Conservation (phyloP, 35 echinoderm and acorn worm species). For the Acanthaster planci region DNA sequence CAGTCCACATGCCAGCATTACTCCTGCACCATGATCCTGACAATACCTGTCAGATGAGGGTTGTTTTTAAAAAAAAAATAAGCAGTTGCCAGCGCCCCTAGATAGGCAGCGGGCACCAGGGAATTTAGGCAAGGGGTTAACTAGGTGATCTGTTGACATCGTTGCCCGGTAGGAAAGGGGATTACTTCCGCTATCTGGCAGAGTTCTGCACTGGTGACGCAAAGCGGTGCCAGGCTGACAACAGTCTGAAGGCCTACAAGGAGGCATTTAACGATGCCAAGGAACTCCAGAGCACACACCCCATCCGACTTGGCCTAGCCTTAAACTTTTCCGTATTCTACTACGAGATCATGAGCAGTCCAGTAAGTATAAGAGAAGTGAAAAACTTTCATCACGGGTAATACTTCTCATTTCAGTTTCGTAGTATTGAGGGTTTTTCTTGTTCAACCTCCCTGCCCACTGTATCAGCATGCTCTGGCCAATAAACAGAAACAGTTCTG, state of each 20-base stretch:
- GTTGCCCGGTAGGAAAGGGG: slow-evolving; percentile 64
- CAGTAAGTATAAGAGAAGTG: slow-evolving; percentile 41
- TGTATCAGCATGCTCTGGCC: too few relatives aligned
- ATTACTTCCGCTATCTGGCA: slow-evolving; percentile 81
- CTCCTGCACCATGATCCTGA: too few relatives aligned
- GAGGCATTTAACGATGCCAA: slow-evolving; percentile 31
- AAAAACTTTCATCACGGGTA: too few relatives aligned
- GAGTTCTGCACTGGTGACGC: slow-evolving; percentile 37
- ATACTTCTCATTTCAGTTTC: neutral
- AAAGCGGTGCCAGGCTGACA: slow-evolving; percentile 49
- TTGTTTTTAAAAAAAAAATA: too few relatives aligned
- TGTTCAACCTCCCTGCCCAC: too few relatives aligned
- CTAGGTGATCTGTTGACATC: neutral
- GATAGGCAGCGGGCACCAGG: too few relatives aligned
- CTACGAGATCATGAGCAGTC: slow-evolving; percentile 87
- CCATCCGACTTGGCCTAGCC: slow-evolving; percentile 74
- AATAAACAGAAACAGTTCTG: too few relatives aligned
- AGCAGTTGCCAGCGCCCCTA: too few relatives aligned
- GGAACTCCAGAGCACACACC: slow-evolving; percentile 63
- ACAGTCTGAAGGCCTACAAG: slow-evolving; percentile 71
- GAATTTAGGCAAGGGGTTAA: too few relatives aligned
- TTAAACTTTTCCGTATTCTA: slow-evolving; percentile 88
- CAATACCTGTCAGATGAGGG: too few relatives aligned
- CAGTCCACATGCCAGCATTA: too few relatives aligned
- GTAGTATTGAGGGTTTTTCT: neutral